Percentiles rank a stretch among this genome's conserved stretches.
These are phyloP conservation scores for Halichoerus grypus DNA, from an alignment of 2,113 vertebrate genomes.

Conservation along the genomic window DNA sequence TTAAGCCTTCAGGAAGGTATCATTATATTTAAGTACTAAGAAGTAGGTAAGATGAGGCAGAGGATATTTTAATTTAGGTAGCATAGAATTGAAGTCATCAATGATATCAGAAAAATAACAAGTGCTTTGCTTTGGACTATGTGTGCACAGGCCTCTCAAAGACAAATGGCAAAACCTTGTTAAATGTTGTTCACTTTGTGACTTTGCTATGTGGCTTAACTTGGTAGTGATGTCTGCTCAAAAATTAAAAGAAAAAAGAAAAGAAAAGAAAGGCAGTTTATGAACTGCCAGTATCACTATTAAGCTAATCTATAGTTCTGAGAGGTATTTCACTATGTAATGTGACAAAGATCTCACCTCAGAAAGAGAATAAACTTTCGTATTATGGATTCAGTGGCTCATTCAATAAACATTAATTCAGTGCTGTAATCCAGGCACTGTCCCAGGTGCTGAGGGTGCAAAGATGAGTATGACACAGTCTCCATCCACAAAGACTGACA, in stretches of 20 bases:
- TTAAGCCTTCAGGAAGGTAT: not conserved
- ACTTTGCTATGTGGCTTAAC: not conserved
- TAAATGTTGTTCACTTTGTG: not conserved
- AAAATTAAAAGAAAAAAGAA: not conserved
- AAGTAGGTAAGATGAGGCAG: not conserved
- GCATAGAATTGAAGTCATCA: not conserved
- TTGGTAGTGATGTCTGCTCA: not conserved
- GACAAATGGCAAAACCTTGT: not conserved
- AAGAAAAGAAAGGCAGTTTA: not conserved
- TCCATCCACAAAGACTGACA: not conserved
- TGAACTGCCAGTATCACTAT: not conserved
- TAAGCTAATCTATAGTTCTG: not conserved
- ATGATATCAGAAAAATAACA: not conserved
- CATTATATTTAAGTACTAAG: not conserved
- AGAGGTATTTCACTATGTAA: not conserved
- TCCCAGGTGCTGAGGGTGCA: not conserved
- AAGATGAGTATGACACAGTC: not conserved
- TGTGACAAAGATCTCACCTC: not conserved
- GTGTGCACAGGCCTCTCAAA: not conserved
- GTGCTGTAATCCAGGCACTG: not conserved
- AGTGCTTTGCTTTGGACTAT: not conserved
- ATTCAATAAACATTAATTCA: not conserved
- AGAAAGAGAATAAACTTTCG: slow-evolving; percentile 16
- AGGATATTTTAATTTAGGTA: not conserved
- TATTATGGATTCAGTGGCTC: not conserved